Evolutionary conservation across 2,888 invertebrate genomes (phyloP), one percentile per base, ranked within the genome.

Genomic region (Latrodectus hesperus): DNA sequence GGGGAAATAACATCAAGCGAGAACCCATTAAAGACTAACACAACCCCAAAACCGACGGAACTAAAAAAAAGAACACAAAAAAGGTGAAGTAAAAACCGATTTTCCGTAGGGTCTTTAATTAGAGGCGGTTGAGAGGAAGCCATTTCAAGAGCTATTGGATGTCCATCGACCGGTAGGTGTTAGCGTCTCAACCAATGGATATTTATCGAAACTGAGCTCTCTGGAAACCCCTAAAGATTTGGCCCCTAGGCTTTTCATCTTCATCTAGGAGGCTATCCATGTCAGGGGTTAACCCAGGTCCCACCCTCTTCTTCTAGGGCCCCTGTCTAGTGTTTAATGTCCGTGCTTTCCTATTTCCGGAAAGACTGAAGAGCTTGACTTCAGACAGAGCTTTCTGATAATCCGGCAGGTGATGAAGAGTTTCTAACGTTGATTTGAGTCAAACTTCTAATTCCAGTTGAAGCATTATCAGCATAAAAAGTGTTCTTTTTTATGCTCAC

Each of bases 151-250:
- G 71, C 77, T 84, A 84, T 84, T 78, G 84, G 78, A 78, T 84
- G 77, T 78, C 86, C 77, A 87, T 87, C 81, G 86, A 76, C 84
- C 86, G 67, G 52, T 82, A 87, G 86, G 81, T 81, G 86, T 87
- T 87, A 87, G 81, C 86, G 81, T 86, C 86, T 76, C 72, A 71
- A 81, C 81, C 86, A 81, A 87, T 87, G 86, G 86, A 87, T 87
- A 87, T 87, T 87, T 87, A 87, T 87, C 86, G 86, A 76, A 55
- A 67, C 76, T 71, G 72, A 72, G 81, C 73, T 82, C 86, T 87
- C 86, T 53, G 53, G 86, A 87, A 81, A 76, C 65, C 81, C 77
- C 84, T 78, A 73, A 77, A 82, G 81, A 77, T 81, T 77, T 78
- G 72, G 73, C 77, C 72, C 73, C 65, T 38, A 60, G 77, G 81